Base-by-base conservation (phyloP, 2,888 invertebrate genomes). In the Patella depressa region DNA sequence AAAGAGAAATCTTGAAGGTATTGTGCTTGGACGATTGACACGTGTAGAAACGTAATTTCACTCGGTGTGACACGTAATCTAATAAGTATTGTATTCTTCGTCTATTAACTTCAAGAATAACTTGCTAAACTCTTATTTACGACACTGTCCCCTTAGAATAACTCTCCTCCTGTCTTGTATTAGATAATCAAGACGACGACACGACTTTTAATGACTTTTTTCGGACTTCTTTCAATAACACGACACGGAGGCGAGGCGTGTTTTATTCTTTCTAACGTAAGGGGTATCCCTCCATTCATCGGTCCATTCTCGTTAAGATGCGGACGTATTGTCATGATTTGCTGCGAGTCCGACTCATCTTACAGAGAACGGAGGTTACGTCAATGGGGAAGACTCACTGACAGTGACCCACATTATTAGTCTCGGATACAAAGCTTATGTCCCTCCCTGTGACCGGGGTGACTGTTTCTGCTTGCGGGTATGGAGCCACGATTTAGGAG, bases 371-470 rank as follows among this genome's bases (percentile, higher is more conserved):
- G 24, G 19, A 65, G 24, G 19, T 65, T 65, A 65, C 65, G 24
- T 24, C 19, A 65, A 65, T 65, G 24, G 24, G 14, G 65, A 65
- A 65, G 19, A 65, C 24, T 24, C 24, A 24, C 2, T 65, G 65
- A 65, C 65, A 65, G 65, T 65, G 65, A 65, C 65, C 65, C 65
- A 24, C 65, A 65, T 65, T 19, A 65, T 65, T 65, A 24, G 65
- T 65, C 19, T 14, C 19, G 65, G 14, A 19, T 65, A 65, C 65
- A 65, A 65, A 24, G 24, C 19, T 24, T 12, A 11, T 24, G 24
- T 65, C 19, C 65, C 65, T 24, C 65, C 65, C 65, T 11, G 24
- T 65, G 65, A 65, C 65, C 65, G 65, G 24, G 19, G 24, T 24
- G n/a, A 19, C 65, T 65, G n/a, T 24, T 65, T 65, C 15, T 24